A percentile compares a stretch with the other conserved stretches of the same genome.
phyloP scores from a whole-genome alignment of 2,797 vertebrate species.

The Manis crassicaudata region DNA sequence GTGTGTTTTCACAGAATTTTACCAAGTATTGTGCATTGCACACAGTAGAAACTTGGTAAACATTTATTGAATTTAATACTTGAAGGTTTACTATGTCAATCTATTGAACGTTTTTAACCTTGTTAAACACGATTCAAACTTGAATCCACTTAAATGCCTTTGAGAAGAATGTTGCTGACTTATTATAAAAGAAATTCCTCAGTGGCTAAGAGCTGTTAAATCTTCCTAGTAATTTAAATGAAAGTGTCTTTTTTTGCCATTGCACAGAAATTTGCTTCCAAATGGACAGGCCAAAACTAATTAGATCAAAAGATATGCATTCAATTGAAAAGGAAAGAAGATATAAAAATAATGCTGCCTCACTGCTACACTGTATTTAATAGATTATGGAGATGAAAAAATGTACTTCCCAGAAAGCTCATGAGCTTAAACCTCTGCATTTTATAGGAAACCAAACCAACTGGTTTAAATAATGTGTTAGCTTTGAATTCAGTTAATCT shows the following conservation, averaged over 20 bases:
- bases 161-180: conserved; percentile 8
- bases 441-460: not conserved
- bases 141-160: conserved; percentile 41
- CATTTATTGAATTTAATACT: conserved; percentile 29
- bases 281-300: not conserved
- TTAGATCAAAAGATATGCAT: not conserved
- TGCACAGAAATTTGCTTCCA: conserved; percentile 15
- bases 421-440: not conserved
- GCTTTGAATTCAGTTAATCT: not conserved
- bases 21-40: not conserved
- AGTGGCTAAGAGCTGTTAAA: conserved; percentile 32
- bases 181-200: conserved; percentile 31
- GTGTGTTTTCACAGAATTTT: not conserved
- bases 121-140: conserved; percentile 5
- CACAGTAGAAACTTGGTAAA: not conserved
- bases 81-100: not conserved
- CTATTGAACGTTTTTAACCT: conserved; percentile 45
- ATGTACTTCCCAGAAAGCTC: not conserved
- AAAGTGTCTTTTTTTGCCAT: not conserved
- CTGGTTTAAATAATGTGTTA: not conserved
- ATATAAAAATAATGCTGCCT: not conserved
- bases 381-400: not conserved
- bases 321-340: not conserved
- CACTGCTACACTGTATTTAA: not conserved
- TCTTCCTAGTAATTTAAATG: conserved; percentile 46